These are phyloP conservation scores for Spatulosminthurus flaviceps DNA, from an alignment of 2,888 invertebrate genomes.

Conservation along the genomic window DNA sequence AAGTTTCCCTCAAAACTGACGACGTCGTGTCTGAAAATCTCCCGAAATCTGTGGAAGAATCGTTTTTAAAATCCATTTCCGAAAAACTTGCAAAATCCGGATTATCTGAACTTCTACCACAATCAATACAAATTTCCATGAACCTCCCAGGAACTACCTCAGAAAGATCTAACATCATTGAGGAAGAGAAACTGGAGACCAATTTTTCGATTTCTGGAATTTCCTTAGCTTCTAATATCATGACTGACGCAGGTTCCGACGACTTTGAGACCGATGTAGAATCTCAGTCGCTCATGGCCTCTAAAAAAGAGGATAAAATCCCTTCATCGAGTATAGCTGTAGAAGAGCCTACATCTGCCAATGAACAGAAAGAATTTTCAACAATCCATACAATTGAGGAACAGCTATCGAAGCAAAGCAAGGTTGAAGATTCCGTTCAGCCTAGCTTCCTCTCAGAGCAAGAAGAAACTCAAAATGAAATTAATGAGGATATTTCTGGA, in stretches of 20 bases:
- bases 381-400: neutral
- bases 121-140: too few species aligned
- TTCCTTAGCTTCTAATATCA: neutral
- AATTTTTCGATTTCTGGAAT: neutral
- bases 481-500: conserved; percentile 13
- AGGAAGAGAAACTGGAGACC: neutral
- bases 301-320: conserved; percentile 1
- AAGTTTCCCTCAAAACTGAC: too few species aligned
- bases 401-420: neutral
- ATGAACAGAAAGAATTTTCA: neutral
- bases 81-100: too few species aligned
- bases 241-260: neutral
- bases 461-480: neutral
- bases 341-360: neutral
- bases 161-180: neutral
- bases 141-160: too few species aligned
- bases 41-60: too few species aligned
- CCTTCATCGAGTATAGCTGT: neutral
- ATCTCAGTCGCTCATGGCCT: neutral
- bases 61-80: too few species aligned
- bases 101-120: too few species aligned
- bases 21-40: too few species aligned
- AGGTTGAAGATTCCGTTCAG: neutral
- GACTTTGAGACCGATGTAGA: conserved; percentile 8
- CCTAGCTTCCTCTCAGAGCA: neutral